Base-by-base conservation (phyloP, 2,797 vertebrate genomes). In the Micromesistius poutassou region DNA sequence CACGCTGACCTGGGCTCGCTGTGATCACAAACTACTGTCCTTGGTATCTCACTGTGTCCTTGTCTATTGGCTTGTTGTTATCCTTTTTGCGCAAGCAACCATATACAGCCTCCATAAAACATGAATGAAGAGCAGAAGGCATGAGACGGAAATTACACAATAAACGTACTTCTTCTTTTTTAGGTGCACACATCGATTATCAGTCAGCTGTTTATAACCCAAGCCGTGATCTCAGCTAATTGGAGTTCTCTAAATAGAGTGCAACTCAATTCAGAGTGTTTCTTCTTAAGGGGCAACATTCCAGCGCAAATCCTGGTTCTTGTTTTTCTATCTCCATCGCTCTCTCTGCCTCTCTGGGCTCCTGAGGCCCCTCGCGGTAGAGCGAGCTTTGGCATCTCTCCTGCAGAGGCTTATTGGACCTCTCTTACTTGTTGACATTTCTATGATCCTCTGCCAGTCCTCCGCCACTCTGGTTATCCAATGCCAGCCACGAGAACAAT, bases 361-460 rank as follows among this genome's bases (percentile, higher is more conserved):
- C 81, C 81, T 30, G 79, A 87, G 81, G 84, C 81, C 82, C 6
- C 81, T 76, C 16, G 76, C 83, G 83, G 86, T 81, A 86, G 71
- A 86, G 77, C 74, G 62, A 79, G 86, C 82, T 82, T 87, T 91
- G 88, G 90, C 90, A 79, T 75, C 78, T 77, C 78, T 91, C 85
- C 84, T 81, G 82, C 66, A 30, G 86, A 82, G 87, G 85, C 85
- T 86, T 87, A 71, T 87, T 91, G 86, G 86, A 88, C 88, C 83
- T 82, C 84, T 90, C 85, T 87, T 88, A 85, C 88, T 89, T 92
- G 88, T 90, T 90, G 89, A 88, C 87, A 85, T 77, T 84, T 79
- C 90, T 92, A 85, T 93, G 91, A 92, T 92, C 87, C 77, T 85
- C 66, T 91, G 91, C 92, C 92, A 92, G 88, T 87, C 84, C 62